phyloP scores from a whole-genome alignment of 2,888 invertebrate genomes.

The Gandaritis pyraliata region DNA sequence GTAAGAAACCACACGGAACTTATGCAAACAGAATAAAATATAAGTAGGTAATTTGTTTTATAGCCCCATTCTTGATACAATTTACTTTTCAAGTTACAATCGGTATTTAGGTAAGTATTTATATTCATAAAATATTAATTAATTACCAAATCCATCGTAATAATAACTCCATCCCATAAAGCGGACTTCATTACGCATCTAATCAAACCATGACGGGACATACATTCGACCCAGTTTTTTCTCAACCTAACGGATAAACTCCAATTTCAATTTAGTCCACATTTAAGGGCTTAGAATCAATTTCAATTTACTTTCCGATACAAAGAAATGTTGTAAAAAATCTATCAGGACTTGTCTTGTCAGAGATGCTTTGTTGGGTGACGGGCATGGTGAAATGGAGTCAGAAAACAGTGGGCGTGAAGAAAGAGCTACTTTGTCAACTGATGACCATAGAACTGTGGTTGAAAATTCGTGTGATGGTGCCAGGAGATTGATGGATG shows the following conservation, averaged over 20 bases:
- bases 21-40: slow-evolving; percentile 10
- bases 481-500: slow-evolving; percentile 49
- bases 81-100: neutral
- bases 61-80: neutral
- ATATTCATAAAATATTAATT: neutral
- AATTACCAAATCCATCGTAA: slow-evolving; percentile 3
- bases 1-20: slow-evolving; percentile 12
- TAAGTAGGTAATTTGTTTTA: neutral
- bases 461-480: slow-evolving; percentile 51
- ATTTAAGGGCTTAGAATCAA: slow-evolving; percentile 65
- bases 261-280: slow-evolving; percentile 60
- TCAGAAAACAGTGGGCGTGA: slow-evolving; percentile 71
- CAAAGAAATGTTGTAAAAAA: slow-evolving; percentile 71
- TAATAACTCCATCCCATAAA: slow-evolving; percentile 17
- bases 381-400: slow-evolving; percentile 73
- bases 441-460: slow-evolving; percentile 66
- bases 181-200: slow-evolving; percentile 31
- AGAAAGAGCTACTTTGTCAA: slow-evolving; percentile 70
- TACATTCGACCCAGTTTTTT: slow-evolving; percentile 52
- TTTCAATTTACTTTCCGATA: slow-evolving; percentile 72
- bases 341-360: slow-evolving; percentile 80
- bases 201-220: slow-evolving; percentile 45
- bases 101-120: neutral
- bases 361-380: slow-evolving; percentile 70
- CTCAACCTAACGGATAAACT: slow-evolving; percentile 46